Evolutionary conservation across 2,888 invertebrate species (phyloP).

Genomic region (Cheilosia pagana): DNA sequence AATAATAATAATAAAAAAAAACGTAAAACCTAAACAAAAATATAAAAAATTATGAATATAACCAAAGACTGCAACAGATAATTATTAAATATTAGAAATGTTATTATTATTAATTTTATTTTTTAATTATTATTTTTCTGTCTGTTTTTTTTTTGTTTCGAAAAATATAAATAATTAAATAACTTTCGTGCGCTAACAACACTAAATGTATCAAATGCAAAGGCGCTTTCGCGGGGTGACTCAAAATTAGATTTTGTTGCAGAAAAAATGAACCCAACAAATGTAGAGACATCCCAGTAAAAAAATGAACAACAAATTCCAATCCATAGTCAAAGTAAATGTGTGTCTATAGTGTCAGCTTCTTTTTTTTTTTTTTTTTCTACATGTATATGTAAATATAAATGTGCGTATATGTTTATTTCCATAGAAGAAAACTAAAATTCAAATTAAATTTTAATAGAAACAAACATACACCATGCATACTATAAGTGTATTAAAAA

Average conservation of each 20-base stretch:
- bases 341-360: constrained; percentile 40
- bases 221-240: constrained; percentile 1
- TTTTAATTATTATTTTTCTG: constrained; percentile 67
- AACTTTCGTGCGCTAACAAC: constrained; percentile 42
- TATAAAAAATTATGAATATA: constrained; percentile 81
- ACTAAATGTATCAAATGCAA: constrained; percentile 17
- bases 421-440: constrained; percentile 25
- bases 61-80: constrained; percentile 85
- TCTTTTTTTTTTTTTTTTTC: constrained; percentile 31
- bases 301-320: constrained; percentile 61
- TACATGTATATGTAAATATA: constrained; percentile 33
- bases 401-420: constrained; percentile 54
- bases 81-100: constrained; percentile 84
- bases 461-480: constrained; percentile 52
- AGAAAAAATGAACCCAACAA: constrained; percentile 2
- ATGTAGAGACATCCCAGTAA: constrained; percentile 15
- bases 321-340: constrained; percentile 69
- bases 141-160: constrained; percentile 47
- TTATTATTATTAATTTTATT: constrained; percentile 79
- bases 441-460: constrained; percentile 31
- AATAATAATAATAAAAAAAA: constrained; percentile 76
- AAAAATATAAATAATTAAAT: constrained; percentile 32
- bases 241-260: not conserved
- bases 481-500: constrained; percentile 65
- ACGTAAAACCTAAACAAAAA: constrained; percentile 76